These are phyloP conservation scores for Epinotia nisella DNA, from an alignment of 2,888 invertebrate species.

Conservation along the genomic window DNA sequence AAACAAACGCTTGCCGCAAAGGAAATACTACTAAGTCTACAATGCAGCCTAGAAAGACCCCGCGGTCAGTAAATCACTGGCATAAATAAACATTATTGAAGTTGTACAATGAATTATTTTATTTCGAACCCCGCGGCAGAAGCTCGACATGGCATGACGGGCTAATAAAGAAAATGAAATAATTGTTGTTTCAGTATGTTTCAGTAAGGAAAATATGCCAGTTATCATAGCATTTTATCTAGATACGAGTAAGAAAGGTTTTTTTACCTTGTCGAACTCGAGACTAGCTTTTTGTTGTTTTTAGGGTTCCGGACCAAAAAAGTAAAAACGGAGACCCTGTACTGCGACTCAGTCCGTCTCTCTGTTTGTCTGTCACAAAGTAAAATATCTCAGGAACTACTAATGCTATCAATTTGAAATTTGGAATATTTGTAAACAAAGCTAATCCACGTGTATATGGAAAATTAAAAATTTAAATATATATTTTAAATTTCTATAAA, in stretches of 20 bases:
- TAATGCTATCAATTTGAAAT: too few species aligned
- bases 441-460: too few species aligned
- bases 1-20: constrained; percentile 9
- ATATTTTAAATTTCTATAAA: too few species aligned
- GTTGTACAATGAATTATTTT: constrained; percentile 12
- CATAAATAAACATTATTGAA: constrained; percentile 15
- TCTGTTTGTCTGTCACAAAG: too few species aligned
- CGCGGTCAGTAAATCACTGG: constrained; percentile 17
- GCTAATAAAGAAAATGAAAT: constrained; percentile 22
- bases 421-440: too few species aligned
- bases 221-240: constrained; percentile 19
- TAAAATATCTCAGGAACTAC: too few species aligned
- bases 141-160: constrained; percentile 16
- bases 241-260: constrained; percentile 5
- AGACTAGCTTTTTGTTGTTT: too few species aligned
- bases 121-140: constrained; percentile 4
- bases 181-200: constrained; percentile 14
- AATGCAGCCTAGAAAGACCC: constrained; percentile 12
- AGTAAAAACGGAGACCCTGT: too few species aligned
- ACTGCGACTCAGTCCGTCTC: too few species aligned
- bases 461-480: too few species aligned
- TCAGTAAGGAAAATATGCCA: constrained; percentile 15
- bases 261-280: constrained; percentile 18
- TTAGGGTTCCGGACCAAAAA: too few species aligned
- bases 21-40: constrained; percentile 4